phyloP scores from a whole-genome alignment of 2,113 vertebrate species.

The Ondatra zibethicus region DNA sequence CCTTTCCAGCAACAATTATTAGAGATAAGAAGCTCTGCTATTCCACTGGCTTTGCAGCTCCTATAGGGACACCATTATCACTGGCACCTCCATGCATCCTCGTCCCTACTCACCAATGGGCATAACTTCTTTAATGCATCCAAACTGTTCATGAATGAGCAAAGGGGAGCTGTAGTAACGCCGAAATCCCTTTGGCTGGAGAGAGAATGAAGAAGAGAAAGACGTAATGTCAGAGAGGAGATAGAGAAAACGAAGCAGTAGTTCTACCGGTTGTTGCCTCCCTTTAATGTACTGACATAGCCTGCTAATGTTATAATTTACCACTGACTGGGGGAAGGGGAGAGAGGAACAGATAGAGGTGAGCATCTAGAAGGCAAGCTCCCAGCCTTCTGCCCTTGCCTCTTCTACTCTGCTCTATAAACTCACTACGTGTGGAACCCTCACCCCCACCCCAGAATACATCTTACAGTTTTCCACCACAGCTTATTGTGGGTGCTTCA shows the following conservation, averaged over 20 bases:
- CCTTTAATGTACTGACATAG: not conserved
- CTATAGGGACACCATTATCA: not conserved
- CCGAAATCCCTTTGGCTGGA: constrained; percentile 98
- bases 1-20: not conserved
- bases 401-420: not conserved
- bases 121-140: constrained; percentile 99
- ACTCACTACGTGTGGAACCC: not conserved
- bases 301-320: not conserved
- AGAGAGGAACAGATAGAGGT: too few relatives aligned
- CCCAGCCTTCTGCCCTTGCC: too few relatives aligned
- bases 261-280: not conserved
- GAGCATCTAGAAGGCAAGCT: not conserved
- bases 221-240: not conserved
- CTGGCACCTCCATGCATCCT: not conserved
- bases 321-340: not conserved
- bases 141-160: constrained; percentile 98
- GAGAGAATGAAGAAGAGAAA: constrained; percentile 75
- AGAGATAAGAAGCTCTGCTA: not conserved
- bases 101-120: constrained; percentile 93
- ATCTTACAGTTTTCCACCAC: not conserved
- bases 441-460: not conserved
- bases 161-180: constrained; percentile 98
- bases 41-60: not conserved
- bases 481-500: not conserved
- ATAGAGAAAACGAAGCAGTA: not conserved